Percentiles rank a stretch among this genome's conserved stretches.
These are phyloP conservation scores for Chloroclystis v-ata DNA, from an alignment of 2,888 invertebrate genomes.

Conservation along the genomic window DNA sequence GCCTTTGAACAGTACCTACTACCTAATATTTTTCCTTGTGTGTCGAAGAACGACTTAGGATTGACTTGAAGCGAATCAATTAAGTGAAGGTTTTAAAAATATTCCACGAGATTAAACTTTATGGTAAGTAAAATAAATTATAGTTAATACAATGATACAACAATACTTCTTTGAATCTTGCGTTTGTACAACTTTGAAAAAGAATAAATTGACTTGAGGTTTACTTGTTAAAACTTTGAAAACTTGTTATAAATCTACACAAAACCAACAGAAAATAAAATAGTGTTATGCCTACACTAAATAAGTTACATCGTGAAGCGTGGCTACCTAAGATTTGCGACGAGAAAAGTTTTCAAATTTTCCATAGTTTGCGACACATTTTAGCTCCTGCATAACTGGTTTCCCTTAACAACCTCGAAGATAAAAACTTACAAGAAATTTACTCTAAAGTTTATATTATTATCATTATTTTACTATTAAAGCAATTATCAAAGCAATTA, in stretches of 20 bases:
- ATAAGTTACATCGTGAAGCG: conserved; percentile 18
- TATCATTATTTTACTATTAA: too few relatives aligned
- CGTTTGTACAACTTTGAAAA: background rate
- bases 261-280: conserved; percentile 18
- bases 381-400: conserved; percentile 4
- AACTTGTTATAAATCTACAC: conserved; percentile 17
- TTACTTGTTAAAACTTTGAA: conserved; percentile 17
- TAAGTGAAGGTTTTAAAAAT: too few relatives aligned
- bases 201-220: conserved; percentile 12
- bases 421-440: background rate
- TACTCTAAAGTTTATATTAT: too few relatives aligned
- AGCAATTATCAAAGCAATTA: too few relatives aligned
- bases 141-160: background rate
- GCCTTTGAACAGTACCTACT: too few relatives aligned
- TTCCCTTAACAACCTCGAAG: background rate
- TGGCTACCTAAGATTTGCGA: conserved; percentile 20
- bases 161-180: background rate
- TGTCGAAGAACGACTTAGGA: too few relatives aligned
- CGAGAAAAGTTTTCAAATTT: conserved; percentile 22
- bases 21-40: too few relatives aligned
- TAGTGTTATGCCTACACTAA: conserved; percentile 18
- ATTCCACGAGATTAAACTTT: too few relatives aligned
- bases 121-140: too few relatives aligned
- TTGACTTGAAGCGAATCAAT: too few relatives aligned
- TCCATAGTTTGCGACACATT: conserved; percentile 21